These are phyloP conservation scores for Caenorhabditis afra DNA, from an alignment of 2,888 invertebrate species.

Conservation along the genomic window DNA sequence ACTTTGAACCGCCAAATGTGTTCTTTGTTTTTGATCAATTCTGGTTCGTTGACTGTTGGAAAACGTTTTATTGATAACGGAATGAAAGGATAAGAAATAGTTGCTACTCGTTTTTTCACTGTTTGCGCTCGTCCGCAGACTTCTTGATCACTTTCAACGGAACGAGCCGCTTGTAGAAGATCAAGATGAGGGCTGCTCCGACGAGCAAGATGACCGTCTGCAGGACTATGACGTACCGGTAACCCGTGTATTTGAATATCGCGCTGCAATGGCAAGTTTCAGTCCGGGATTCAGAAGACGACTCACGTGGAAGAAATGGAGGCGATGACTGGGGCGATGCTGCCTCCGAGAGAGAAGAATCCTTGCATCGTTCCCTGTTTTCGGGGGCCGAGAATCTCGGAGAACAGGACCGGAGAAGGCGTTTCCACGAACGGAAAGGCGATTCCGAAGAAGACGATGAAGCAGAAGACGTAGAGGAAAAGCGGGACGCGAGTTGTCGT, in stretches of 20 bases:
- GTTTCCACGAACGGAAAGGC: conserved; percentile 51
- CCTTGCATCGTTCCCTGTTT: conserved; percentile 63
- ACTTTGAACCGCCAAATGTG: no score
- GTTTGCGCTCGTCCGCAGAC: background rate
- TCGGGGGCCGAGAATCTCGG: conserved; percentile 57
- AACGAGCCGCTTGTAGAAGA: conserved; percentile 46
- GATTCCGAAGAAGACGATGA: conserved; percentile 48
- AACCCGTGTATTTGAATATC: conserved; percentile 52
- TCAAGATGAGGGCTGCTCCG: conserved; percentile 42
- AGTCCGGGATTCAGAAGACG: no score
- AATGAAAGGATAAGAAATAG: no score
- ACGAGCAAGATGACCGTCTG: conserved; percentile 41
- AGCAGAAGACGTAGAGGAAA: conserved; percentile 40
- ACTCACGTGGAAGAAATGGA: conserved; percentile 44
- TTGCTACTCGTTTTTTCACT: background rate
- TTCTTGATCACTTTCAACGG: conserved; percentile 46
- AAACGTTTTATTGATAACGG: no score
- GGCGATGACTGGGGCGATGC: conserved; percentile 51
- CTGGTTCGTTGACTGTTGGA: no score
- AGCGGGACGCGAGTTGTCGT: conserved; percentile 43
- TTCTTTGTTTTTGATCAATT: no score
- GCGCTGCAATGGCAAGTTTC: conserved; percentile 36
- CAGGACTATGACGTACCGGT: conserved; percentile 42
- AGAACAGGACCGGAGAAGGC: conserved; percentile 46
- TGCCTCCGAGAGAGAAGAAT: conserved; percentile 46